Evolutionary conservation across 1,140 invertebrate species (phyloP), one percentile per base, ranked within the genome.

Genomic region (Mya arenaria): DNA sequence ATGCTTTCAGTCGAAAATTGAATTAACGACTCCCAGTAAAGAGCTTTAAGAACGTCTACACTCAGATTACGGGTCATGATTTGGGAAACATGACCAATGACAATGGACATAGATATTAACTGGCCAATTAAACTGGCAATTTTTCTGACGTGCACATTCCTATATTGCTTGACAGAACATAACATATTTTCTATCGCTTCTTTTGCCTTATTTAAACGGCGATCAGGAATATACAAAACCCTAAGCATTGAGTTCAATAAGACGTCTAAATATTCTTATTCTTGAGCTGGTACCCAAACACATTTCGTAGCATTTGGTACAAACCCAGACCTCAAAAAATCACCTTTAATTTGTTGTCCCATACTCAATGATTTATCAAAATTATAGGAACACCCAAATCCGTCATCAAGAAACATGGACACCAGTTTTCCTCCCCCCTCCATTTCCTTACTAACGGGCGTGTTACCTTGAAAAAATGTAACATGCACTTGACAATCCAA

Each of bases 401-500:
- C 75, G 39, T 55, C 65, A 32, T 79, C 44, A 17, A 79, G 39
- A 66, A 39, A 77, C n/a, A 1, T n/a, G 32, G 66, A 17, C 15
- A 55, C 37, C 30, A 8, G 8, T 55, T 52, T 6, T 65, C 75
- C n/a, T 79, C 65, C 72, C 55, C 28, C 28, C 65, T 36, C 65
- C 81, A 68, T 32, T 69, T 83, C 37, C 66, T 44, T n/a, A 83
- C 39, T 0, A 83, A 44, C 3, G 73, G 56, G 55, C 81, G 41
- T 6, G 73, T 77, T 10, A 77, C 0, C 52, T 83, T 68, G 81
- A 77, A 65, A 62, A 83, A 32, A 69, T 63, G 52, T 39, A 83
- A 62, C 63, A 60, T 37, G 72, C 80, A 19, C 60, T 62, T n/a
- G n/a, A n/a, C n/a, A 77, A n/a, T 44, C 72, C 81, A 75, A 83